phyloP scores from a whole-genome alignment of 2,113 vertebrate species.

The Casuarius casuarius region DNA sequence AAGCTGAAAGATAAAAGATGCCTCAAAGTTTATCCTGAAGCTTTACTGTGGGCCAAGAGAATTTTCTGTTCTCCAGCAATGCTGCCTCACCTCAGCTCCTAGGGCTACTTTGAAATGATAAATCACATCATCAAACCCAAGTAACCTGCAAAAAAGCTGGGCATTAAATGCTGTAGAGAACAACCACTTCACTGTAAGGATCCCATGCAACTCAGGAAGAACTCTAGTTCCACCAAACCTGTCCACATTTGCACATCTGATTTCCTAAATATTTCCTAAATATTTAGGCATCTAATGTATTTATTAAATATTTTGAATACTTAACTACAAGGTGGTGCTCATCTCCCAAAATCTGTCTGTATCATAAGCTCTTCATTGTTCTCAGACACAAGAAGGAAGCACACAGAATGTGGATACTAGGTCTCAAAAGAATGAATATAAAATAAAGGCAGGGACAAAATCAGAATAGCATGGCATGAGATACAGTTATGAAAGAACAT shows the following conservation, averaged over 20 bases:
- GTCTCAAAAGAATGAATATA: background rate
- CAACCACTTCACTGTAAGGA: background rate
- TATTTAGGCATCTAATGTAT: background rate
- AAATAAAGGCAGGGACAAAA: background rate
- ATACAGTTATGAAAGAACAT: background rate
- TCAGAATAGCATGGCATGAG: background rate
- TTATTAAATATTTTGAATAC: background rate
- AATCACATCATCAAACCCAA: background rate
- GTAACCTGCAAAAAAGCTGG: background rate
- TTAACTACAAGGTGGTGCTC: background rate
- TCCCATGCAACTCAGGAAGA: background rate
- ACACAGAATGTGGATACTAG: background rate
- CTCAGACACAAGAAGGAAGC: background rate
- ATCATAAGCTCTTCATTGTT: background rate
- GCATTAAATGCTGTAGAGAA: background rate
- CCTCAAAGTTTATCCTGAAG: background rate
- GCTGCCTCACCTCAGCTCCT: background rate
- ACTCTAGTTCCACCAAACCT: background rate
- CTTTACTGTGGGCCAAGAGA: background rate
- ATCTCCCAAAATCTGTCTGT: background rate
- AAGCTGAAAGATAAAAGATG: constrained; percentile 12
- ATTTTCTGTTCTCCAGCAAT: background rate
- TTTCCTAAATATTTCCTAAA: background rate
- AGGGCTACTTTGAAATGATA: background rate
- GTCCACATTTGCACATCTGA: background rate